A percentile compares a stretch with the other conserved stretches of the same genome.
Evolutionary conservation across 37 sponge, comb jelly and placozoan genomes (phyloP).

Genomic region (Aplysina aerophoba): DNA sequence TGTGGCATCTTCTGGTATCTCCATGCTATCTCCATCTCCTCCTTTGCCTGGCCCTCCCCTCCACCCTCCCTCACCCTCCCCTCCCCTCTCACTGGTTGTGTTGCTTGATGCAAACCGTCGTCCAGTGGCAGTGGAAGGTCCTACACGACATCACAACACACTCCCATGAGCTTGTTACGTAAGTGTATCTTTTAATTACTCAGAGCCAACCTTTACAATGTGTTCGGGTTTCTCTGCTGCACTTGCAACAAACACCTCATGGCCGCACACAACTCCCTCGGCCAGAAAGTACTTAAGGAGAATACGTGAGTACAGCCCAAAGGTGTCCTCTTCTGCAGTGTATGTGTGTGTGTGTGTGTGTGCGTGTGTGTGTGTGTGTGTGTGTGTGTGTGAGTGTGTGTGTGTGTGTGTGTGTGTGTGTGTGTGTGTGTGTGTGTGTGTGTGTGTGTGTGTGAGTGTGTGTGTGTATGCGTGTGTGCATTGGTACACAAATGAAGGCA

Average conservation of each 20-base stretch:
- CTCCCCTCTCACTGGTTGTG: not conserved
- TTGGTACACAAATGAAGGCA: too few species aligned
- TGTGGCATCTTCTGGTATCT: constrained; percentile 69
- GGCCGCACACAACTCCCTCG: constrained; percentile 90
- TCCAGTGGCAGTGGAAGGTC: constrained; percentile 64
- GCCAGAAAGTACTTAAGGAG: constrained; percentile 80
- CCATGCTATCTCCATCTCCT: constrained; percentile 86
- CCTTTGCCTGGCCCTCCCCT: not conserved
- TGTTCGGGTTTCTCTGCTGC: constrained; percentile 39
- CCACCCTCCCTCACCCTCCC: not conserved
- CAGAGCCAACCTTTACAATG: constrained; percentile 48
- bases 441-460: constrained; percentile 16
- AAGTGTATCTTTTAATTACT: too few species aligned
- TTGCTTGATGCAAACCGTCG: not conserved
- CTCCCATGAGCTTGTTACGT: too few species aligned
- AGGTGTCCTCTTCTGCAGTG: constrained; percentile 79
- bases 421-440: constrained; percentile 38
- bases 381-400: constrained; percentile 33
- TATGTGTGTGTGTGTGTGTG: constrained; percentile 6
- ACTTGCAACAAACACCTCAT: constrained; percentile 63
- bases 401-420: constrained; percentile 41
- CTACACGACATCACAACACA: constrained; percentile 14
- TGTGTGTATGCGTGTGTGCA: not conserved
- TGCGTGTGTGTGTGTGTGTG: constrained; percentile 26
- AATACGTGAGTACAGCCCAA: constrained; percentile 59